These are phyloP conservation scores for Strix aluco DNA, from an alignment of 2,113 vertebrate species.

Conservation along the genomic window DNA sequence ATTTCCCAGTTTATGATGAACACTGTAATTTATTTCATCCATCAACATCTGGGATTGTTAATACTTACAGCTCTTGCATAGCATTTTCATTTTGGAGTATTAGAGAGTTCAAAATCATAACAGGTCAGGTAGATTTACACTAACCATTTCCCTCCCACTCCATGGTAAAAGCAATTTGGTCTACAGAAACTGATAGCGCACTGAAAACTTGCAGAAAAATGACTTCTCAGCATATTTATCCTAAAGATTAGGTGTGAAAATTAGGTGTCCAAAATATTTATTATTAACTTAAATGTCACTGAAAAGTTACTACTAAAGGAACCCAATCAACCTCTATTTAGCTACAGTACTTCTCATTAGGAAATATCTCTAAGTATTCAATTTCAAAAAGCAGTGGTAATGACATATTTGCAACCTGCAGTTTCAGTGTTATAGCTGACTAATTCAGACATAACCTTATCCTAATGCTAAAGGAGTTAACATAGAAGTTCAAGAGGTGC, in stretches of 20 bases:
- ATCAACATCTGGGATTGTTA: neutral
- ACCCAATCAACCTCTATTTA: neutral
- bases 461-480: neutral
- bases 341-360: neutral
- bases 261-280: neutral
- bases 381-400: neutral
- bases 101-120: neutral
- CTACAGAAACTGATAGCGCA: neutral
- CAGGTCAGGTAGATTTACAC: neutral
- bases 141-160: neutral
- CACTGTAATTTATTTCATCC: neutral
- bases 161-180: neutral
- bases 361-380: neutral
- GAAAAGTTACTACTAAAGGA: neutral
- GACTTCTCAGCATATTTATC: neutral
- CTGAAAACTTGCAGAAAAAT: neutral
- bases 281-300: neutral
- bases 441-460: neutral
- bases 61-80: neutral
- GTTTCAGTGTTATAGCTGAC: neutral
- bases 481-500: neutral
- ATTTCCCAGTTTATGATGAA: neutral
- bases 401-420: neutral
- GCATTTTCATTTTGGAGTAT: neutral
- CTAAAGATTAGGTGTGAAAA: neutral